These are phyloP conservation scores for Scaptomyza caliginosa DNA, from an alignment of 2,888 invertebrate species.

Conservation along the genomic window DNA sequence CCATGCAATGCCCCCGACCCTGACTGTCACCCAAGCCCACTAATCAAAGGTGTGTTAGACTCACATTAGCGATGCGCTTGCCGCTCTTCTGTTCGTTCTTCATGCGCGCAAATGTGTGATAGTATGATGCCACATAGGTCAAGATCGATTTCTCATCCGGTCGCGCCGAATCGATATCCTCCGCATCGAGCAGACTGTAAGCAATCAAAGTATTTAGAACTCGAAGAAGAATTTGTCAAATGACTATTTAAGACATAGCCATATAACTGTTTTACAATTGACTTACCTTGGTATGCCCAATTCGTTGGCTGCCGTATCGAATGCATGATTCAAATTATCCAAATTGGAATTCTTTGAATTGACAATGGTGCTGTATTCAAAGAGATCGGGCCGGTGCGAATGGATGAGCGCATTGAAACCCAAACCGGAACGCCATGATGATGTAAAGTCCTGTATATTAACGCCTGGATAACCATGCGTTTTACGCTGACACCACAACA, in stretches of 20 bases:
- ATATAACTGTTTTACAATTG: not conserved
- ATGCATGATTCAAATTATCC: slow-evolving; percentile 98
- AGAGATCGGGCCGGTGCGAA: slow-evolving; percentile 97
- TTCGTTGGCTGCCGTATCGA: slow-evolving; percentile 96
- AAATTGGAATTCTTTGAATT: slow-evolving; percentile 90
- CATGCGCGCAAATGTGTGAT: slow-evolving; percentile 99
- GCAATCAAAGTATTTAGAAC: not conserved
- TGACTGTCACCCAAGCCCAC: slow-evolving; percentile 40
- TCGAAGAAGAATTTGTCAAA: not conserved
- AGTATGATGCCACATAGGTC: slow-evolving; percentile 99
- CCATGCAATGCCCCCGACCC: slow-evolving; percentile 52
- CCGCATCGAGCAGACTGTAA: slow-evolving; percentile 93
- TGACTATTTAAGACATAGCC: not conserved
- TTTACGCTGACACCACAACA: slow-evolving; percentile 99
- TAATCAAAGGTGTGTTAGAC: slow-evolving; percentile 71
- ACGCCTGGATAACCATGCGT: slow-evolving; percentile 97
- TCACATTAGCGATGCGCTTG: slow-evolving; percentile 97
- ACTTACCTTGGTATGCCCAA: slow-evolving; percentile 91
- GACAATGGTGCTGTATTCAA: slow-evolving; percentile 92
- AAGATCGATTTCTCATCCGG: slow-evolving; percentile 99
- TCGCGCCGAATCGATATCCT: slow-evolving; percentile 96
- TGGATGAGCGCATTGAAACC: slow-evolving; percentile 99
- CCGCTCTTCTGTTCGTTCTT: slow-evolving; percentile 99
- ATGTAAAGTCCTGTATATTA: slow-evolving; percentile 94
- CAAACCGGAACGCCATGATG: slow-evolving; percentile 97